Evolutionary conservation across 2,888 invertebrate genomes (phyloP).

Genomic region (Phymatocera aterrima): DNA sequence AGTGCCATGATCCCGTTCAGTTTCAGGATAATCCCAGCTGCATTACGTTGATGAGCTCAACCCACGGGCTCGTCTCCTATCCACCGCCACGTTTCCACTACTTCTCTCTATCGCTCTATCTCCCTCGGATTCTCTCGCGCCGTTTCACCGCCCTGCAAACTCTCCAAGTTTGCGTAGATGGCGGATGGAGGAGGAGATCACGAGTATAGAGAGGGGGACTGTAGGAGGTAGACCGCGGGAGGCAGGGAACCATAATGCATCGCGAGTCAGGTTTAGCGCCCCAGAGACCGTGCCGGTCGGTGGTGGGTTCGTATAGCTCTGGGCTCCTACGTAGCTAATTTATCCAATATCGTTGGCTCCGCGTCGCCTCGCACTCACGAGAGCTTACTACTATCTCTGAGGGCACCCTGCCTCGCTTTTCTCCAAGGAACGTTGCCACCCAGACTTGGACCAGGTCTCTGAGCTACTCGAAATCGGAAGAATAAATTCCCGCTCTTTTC

Average conservation of each 20-base stretch:
- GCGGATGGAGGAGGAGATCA: constrained; percentile 34
- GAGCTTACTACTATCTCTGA: constrained; percentile 35
- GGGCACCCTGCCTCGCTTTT: constrained; percentile 1
- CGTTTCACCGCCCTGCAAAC: constrained; percentile 45
- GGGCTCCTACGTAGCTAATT: constrained; percentile 55
- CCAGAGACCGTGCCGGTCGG: constrained; percentile 57
- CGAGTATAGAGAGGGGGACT: constrained; percentile 36
- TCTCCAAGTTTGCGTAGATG: constrained; percentile 37
- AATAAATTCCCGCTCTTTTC: constrained; percentile 45
- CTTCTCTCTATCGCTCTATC: constrained; percentile 37
- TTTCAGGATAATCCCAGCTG: constrained; percentile 72
- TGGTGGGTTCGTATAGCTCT: constrained; percentile 50
- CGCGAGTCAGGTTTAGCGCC: constrained; percentile 54
- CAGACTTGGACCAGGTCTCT: constrained; percentile 12
- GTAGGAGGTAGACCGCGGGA: constrained; percentile 40
- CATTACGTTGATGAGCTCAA: constrained; percentile 73
- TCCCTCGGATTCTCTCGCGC: constrained; percentile 40
- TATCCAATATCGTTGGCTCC: constrained; percentile 58
- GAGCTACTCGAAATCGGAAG: constrained; percentile 24
- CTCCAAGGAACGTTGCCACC: constrained; percentile 22
- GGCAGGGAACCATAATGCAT: constrained; percentile 27
- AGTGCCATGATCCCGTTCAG: constrained; percentile 56
- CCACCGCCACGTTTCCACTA: constrained; percentile 45
- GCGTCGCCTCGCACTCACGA: constrained; percentile 55
- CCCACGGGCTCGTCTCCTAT: constrained; percentile 51